A percentile compares a stretch with the other conserved stretches of the same genome.
Conservation (phyloP, 2,113 vertebrate species). For the Opisthocomus hoazin region DNA sequence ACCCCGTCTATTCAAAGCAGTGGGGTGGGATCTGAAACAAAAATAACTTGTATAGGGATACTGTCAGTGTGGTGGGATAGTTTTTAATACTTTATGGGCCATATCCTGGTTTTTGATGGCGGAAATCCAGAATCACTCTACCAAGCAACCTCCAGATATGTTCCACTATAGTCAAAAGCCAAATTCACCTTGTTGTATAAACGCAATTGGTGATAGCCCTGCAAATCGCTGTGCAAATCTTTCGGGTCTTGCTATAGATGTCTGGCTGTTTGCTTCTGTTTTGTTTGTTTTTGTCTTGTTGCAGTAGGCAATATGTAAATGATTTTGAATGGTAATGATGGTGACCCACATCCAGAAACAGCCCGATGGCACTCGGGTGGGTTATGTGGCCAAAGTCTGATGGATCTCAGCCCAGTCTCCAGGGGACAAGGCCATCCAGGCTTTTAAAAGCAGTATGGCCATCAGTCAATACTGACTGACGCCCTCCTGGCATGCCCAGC, state of each 20-base stretch:
- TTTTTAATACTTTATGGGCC: background rate
- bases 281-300: background rate
- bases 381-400: background rate
- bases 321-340: background rate
- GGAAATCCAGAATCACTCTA: background rate
- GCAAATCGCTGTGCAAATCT: fast-evolving
- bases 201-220: background rate
- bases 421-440: background rate
- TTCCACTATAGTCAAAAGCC: background rate
- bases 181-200: background rate
- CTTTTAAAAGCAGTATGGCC: background rate
- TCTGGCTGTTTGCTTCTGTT: background rate
- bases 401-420: background rate
- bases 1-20: background rate
- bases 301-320: background rate
- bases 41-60: background rate
- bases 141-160: background rate
- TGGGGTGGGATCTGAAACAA: background rate
- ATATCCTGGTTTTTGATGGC: background rate
- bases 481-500: background rate
- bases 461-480: background rate
- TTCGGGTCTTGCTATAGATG: background rate
- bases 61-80: background rate
- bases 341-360: background rate
- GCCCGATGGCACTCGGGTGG: background rate